phyloP scores from a whole-genome alignment of 2,797 vertebrate species.

The Hyperoplus immaculatus region DNA sequence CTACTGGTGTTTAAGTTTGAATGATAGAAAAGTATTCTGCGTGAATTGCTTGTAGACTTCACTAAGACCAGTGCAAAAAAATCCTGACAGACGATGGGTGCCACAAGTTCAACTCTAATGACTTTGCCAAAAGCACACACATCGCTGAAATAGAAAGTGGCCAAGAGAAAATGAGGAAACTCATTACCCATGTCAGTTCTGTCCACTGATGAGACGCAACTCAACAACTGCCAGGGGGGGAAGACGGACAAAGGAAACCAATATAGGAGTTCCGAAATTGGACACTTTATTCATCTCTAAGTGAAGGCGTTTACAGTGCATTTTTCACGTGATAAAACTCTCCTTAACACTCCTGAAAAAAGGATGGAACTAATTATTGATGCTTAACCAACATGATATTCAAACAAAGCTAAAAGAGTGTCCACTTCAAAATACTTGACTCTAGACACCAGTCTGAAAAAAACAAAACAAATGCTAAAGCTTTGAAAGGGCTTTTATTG shows the following conservation, averaged over 20 bases:
- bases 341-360: slow-evolving; percentile 45
- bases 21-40: slow-evolving; percentile 4
- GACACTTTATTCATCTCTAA: slow-evolving; percentile 56
- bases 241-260: slow-evolving; percentile 20
- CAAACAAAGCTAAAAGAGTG: slow-evolving; percentile 27
- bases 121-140: slow-evolving; percentile 73
- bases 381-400: slow-evolving; percentile 27
- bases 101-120: slow-evolving; percentile 50
- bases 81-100: slow-evolving; percentile 17
- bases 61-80: slow-evolving; percentile 27
- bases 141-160: slow-evolving; percentile 59
- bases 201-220: slow-evolving; percentile 72
- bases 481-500: neutral
- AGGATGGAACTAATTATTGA: slow-evolving; percentile 15
- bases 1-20: slow-evolving; percentile 5
- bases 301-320: slow-evolving; percentile 35
- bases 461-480: slow-evolving; percentile 25
- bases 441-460: neutral
- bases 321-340: slow-evolving; percentile 35
- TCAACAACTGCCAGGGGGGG: slow-evolving; percentile 52
- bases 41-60: slow-evolving; percentile 28
- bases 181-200: slow-evolving; percentile 77
- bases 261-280: slow-evolving; percentile 37
- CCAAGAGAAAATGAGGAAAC: slow-evolving; percentile 71
- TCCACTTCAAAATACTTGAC: slow-evolving; percentile 14